Base-by-base conservation (phyloP, 2,888 invertebrate genomes). In the Crioceris asparagi region DNA sequence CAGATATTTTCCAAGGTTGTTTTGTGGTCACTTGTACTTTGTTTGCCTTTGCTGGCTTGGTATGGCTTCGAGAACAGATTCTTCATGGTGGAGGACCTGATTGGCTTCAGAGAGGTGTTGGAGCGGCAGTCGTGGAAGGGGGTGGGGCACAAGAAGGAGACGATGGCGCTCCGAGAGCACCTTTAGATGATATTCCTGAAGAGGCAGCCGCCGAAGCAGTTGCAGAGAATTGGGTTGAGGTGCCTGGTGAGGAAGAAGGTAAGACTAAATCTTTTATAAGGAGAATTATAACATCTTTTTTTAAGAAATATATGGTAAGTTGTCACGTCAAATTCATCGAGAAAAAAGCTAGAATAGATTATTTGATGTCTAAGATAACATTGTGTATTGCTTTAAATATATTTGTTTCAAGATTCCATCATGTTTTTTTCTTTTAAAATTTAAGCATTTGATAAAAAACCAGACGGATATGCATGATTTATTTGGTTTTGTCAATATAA, bases 51-150 rank as follows among this genome's bases (percentile, higher is more conserved):
- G 94, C 98, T 53, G 93, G 94, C 4, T 67, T 97, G 31, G 91
- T 98, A 3, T 98, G 98, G 97, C 68, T 98, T 32, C 69, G 97
- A 47, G 98, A 98, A 65, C 98, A 98, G 67, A 96, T 98, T 42
- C 72, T 97, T 54, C 91, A 94, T 59, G 96, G 94, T 1, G 96
- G 94, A 17, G 96, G 93, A 0, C 94, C 94, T 0, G 94, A 94
- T 55, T 96, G 96, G 96, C 71, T 96, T 55, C 88, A 83, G 57
- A 71, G 83, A 43, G 84, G 27, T 3, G 27, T 12, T 15, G 27
- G 27, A 2, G 27, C 14, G 2, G 14, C 12, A 8, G 15, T 12
- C 4, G 27, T 14, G 3, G 27, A 12, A 7, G 27, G 4, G 3
- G 33, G 33, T 11, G 33, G 33, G 32, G 68, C 68, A 17, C 71